Evolutionary conservation across 2,797 vertebrate species (phyloP).

Genomic region (Chromis chromis): DNA sequence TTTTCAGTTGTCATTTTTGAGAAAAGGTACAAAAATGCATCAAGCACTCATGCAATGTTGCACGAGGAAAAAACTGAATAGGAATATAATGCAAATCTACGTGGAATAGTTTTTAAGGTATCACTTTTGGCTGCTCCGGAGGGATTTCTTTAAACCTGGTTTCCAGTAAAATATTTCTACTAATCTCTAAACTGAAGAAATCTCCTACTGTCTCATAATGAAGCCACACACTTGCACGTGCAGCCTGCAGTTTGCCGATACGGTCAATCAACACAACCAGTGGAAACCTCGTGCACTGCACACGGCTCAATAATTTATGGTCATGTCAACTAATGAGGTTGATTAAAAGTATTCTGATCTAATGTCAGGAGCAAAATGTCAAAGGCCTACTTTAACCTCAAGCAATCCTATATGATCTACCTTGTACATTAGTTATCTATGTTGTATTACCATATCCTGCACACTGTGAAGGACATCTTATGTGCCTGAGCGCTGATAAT

Average conservation of each 20-base stretch:
- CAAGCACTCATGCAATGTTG: not conserved
- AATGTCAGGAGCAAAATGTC: not conserved
- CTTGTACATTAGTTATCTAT: not conserved
- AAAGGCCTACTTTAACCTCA: not conserved
- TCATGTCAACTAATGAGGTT: not conserved
- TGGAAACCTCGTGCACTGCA: not conserved
- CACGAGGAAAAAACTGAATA: not conserved
- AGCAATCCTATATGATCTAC: not conserved
- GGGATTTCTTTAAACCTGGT: not conserved
- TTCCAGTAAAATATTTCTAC: not conserved
- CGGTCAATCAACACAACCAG: not conserved
- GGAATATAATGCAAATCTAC: not conserved
- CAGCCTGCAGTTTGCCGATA: not conserved
- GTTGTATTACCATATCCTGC: not conserved
- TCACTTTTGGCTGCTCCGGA: not conserved
- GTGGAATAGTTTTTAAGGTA: not conserved
- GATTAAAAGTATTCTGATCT: not conserved
- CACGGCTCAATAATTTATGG: not conserved
- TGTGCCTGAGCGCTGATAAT: not conserved
- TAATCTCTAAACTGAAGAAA: not conserved
- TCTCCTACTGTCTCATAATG: not conserved
- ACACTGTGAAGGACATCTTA: not conserved
- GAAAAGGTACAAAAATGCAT: not conserved
- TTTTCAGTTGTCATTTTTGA: slow-evolving; percentile 14
- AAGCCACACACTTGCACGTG: slow-evolving; percentile 6